Percentiles rank a stretch among this genome's conserved stretches.
These are phyloP conservation scores for Lampris incognitus DNA, from an alignment of 2,113 vertebrate genomes.

Conservation along the genomic window DNA sequence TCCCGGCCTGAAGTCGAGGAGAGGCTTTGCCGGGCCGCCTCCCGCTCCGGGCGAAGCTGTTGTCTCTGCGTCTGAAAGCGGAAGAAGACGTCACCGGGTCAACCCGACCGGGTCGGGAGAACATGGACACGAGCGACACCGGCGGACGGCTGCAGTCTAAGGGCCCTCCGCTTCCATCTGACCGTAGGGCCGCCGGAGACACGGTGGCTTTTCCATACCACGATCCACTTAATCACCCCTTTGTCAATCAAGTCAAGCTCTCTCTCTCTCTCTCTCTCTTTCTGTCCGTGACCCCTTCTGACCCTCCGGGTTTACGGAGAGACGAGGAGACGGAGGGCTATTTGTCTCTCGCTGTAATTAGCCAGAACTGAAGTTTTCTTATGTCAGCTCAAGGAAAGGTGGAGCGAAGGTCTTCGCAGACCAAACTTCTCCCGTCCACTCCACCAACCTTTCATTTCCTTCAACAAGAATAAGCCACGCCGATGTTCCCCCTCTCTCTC, in stretches of 20 bases:
- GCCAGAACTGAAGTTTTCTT: constrained; percentile 73
- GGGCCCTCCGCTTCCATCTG: constrained; percentile 36
- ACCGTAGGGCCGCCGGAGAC: constrained; percentile 11
- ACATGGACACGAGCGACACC: background rate
- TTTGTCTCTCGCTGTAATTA: constrained; percentile 76
- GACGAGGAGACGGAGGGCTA: constrained; percentile 62
- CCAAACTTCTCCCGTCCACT: constrained; percentile 71
- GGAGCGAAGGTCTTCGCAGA: constrained; percentile 59
- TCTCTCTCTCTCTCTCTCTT: background rate
- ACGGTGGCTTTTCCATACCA: constrained; percentile 3
- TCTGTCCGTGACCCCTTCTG: constrained; percentile 37
- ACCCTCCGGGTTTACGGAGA: constrained; percentile 27
- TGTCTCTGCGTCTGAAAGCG: no score
- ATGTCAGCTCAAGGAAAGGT: constrained; percentile 68
- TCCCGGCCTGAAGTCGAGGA: no score
- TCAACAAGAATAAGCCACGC: constrained; percentile 65
- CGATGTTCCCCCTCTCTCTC: no score
- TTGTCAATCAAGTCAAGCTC: constrained; percentile 49
- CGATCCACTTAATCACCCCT: constrained; percentile 59
- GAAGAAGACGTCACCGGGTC: background rate
- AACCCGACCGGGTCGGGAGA: constrained; percentile 3
- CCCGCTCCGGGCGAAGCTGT: no score
- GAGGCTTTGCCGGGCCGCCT: no score
- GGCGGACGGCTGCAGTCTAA: constrained; percentile 2
- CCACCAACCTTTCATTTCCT: constrained; percentile 72